Evolutionary conservation across 2,888 invertebrate species (phyloP), one percentile per base, ranked within the genome.

Genomic region (Portevinia maculata): DNA sequence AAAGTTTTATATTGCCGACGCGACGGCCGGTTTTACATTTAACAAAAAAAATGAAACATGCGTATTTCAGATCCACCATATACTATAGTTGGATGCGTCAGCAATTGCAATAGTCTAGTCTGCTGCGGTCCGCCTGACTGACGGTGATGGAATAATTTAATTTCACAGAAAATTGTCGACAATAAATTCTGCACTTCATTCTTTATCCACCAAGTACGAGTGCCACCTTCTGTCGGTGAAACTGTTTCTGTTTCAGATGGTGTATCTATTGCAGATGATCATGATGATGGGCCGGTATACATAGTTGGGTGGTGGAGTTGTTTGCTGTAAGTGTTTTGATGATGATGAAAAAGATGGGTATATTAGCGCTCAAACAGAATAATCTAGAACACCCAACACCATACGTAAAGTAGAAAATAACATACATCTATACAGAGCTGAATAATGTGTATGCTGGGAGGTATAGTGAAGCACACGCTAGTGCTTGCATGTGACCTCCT

Each of bases 401-500:
- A 67, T 55, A 60, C 30, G 52, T 60, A 59, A 67, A 60, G 57
- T 65, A 59, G 50, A 52, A 55, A 55, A 34, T 48, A 28, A 60
- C 52, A 13, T 24, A 24, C 19, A 15, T 53, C 3, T 34, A 21
- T 24, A 6, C 30, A 39, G 7, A 13, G 13, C n/a, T 11, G 4
- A 1, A 6, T 13, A 46, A 37, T 48, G 46, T 24, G 19, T 50
- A 3, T 44, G 50, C 11, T 48, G 28, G 17, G 21, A 44, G 53
- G 57, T 69, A 46, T 44, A 15, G 41, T 67, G 39, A 34, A 50
- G 67, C 50, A 50, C 55, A 48, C 60, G 44, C 52, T 55, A 15
- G 65, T 71, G 71, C 59, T 64, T 60, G 81, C 65, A 83, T 83
- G 71, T 67, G 83, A 83, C 83, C 83, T 83, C 83, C 55, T 83